These are phyloP conservation scores for Lampropteryx suffumata DNA, from an alignment of 2,888 invertebrate species.

Conservation along the genomic window DNA sequence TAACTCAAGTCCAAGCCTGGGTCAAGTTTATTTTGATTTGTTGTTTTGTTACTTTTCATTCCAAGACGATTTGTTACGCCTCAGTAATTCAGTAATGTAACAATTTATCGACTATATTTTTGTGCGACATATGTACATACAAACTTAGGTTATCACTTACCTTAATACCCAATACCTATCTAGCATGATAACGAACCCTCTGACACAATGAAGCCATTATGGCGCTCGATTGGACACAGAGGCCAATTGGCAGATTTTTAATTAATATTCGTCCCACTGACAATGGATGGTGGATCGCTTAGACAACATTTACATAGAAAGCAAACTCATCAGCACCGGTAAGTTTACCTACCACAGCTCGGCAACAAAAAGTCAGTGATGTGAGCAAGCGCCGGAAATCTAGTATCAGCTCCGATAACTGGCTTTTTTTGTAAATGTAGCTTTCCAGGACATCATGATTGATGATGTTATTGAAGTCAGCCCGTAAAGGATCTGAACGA, in stretches of 20 bases:
- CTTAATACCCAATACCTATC: too few species aligned
- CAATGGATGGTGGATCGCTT: conserved; percentile 30
- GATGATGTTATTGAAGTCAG: conserved; percentile 25
- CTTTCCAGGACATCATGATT: conserved; percentile 23
- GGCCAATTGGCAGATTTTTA: conserved; percentile 37
- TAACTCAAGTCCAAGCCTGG: too few species aligned
- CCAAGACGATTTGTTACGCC: too few species aligned
- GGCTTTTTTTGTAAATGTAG: not conserved
- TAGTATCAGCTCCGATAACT: not conserved
- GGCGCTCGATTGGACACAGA: conserved; percentile 32
- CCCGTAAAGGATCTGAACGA: conserved; percentile 21
- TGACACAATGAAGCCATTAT: conserved; percentile 25
- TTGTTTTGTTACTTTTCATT: too few species aligned
- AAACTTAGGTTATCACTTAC: too few species aligned
- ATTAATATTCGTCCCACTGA: conserved; percentile 33
- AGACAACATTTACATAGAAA: conserved; percentile 1
- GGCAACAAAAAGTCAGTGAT: too few species aligned
- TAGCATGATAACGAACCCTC: conserved; percentile 1
- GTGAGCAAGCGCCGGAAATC: not conserved
- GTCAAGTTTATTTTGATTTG: too few species aligned
- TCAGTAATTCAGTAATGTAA: too few species aligned
- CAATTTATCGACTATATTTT: too few species aligned
- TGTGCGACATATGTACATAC: too few species aligned
- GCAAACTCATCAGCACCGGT: not conserved
- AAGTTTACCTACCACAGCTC: too few species aligned